These are phyloP conservation scores for Caenorhabditis wallacei DNA, from an alignment of 2,888 invertebrate species.

Conservation along the genomic window DNA sequence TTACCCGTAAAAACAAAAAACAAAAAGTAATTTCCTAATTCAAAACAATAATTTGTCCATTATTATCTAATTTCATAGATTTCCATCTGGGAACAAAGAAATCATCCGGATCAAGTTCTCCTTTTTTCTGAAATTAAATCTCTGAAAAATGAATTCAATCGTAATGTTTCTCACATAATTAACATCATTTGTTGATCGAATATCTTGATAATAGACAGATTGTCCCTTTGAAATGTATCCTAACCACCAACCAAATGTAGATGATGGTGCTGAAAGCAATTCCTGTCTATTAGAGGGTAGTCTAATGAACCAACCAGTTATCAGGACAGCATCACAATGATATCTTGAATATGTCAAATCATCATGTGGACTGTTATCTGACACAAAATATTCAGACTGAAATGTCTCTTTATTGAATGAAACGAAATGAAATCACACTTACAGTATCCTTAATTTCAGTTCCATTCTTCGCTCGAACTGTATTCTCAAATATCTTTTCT, in stretches of 20 bases:
- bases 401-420: neutral
- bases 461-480: slow-evolving; percentile 21
- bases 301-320: slow-evolving; percentile 18
- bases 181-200: slow-evolving; percentile 51
- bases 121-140: slow-evolving; percentile 34
- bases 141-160: neutral
- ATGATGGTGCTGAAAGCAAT: slow-evolving; percentile 41
- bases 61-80: slow-evolving; percentile 19
- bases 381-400: slow-evolving; percentile 38
- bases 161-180: slow-evolving; percentile 32
- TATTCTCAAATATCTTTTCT: slow-evolving; percentile 18
- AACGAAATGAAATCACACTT: neutral
- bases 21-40: too few species aligned
- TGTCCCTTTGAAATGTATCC: slow-evolving; percentile 52
- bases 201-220: slow-evolving; percentile 54
- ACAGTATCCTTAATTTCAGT: slow-evolving; percentile 6
- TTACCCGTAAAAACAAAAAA: slow-evolving; percentile 6
- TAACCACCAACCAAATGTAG: slow-evolving; percentile 62
- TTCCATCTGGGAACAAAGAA: slow-evolving; percentile 35
- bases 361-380: slow-evolving; percentile 27
- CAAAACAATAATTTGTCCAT: slow-evolving; percentile 3
- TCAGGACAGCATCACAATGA: slow-evolving; percentile 46
- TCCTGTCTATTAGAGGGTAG: neutral
- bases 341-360: slow-evolving; percentile 49
- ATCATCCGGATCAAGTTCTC: slow-evolving; percentile 32